These are phyloP conservation scores for Odontamblyopus lacepedii DNA, from an alignment of 2,797 vertebrate species.

Conservation along the genomic window DNA sequence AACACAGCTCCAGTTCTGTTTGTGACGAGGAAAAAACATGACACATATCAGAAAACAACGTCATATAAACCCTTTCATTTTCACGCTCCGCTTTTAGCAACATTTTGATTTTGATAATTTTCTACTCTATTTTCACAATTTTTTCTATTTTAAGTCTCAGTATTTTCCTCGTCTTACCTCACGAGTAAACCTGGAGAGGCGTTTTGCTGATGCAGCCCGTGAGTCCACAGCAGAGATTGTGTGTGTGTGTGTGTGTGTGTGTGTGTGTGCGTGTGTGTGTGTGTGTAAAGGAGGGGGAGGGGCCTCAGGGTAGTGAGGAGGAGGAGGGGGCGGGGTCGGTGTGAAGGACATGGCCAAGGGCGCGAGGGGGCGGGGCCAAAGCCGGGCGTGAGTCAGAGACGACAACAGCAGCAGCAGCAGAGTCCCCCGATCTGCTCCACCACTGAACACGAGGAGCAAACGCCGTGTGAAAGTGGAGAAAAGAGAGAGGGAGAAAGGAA, in stretches of 20 bases:
- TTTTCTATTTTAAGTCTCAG: too few relatives aligned
- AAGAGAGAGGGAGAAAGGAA: neutral
- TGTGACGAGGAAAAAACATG: too few relatives aligned
- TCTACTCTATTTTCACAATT: too few relatives aligned
- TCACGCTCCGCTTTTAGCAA: too few relatives aligned
- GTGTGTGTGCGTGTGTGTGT: neutral
- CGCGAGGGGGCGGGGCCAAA: slow-evolving; percentile 28
- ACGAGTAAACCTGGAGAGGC: too few relatives aligned
- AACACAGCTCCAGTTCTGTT: too few relatives aligned
- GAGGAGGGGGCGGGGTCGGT: slow-evolving; percentile 9
- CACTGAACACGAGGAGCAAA: neutral
- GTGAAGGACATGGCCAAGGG: slow-evolving; percentile 58
- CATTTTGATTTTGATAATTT: too few relatives aligned
- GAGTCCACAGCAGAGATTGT: neutral
- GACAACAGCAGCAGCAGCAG: slow-evolving; percentile 34
- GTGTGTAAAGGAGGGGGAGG: neutral
- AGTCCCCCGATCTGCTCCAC: slow-evolving; percentile 6
- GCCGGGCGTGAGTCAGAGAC: slow-evolving; percentile 56
- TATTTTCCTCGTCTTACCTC: too few relatives aligned
- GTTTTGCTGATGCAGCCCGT: neutral
- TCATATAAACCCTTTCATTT: too few relatives aligned
- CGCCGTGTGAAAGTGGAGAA: neutral
- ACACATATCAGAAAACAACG: too few relatives aligned
- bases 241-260: neutral
- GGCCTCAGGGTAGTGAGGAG: slow-evolving; percentile 12